Conservation (phyloP, 2,888 invertebrate genomes). For the Encarsia formosa region DNA sequence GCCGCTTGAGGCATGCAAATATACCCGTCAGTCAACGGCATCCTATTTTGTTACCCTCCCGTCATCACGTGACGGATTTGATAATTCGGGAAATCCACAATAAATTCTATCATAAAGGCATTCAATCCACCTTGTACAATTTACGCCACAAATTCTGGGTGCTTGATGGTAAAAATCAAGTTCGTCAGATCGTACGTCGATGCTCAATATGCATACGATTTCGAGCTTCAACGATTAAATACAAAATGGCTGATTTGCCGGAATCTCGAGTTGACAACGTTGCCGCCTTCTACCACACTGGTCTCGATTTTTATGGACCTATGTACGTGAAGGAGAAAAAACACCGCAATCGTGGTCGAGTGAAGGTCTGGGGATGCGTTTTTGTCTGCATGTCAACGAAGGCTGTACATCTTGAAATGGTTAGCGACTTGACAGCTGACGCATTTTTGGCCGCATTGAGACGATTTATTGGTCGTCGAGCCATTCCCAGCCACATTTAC, state of each 20-base stretch:
- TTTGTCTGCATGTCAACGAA: conserved; percentile 21
- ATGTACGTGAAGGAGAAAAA: conserved; percentile 20
- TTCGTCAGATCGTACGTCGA: conserved; percentile 7
- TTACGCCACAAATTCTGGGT: conserved; percentile 18
- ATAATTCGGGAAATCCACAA: conserved; percentile 29
- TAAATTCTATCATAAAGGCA: conserved; percentile 29
- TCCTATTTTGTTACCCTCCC: conserved; percentile 32
- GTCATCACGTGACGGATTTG: conserved; percentile 29
- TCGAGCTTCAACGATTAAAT: conserved; percentile 1
- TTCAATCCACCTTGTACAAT: conserved; percentile 24
- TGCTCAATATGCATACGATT: conserved; percentile 17
- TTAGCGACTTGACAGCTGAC: conserved; percentile 18
- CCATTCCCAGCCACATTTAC: conserved; percentile 1
- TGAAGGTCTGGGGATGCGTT: conserved; percentile 11
- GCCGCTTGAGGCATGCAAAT: conserved; percentile 28
- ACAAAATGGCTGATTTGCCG: conserved; percentile 19
- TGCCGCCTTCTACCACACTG: conserved; percentile 13
- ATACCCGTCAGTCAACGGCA: conserved; percentile 27
- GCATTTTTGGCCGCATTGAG: conserved; percentile 14
- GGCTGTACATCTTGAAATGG: conserved; percentile 23
- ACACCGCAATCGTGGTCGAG: conserved; percentile 7
- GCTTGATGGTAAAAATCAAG: conserved; percentile 13
- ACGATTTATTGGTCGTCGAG: conserved; percentile 15
- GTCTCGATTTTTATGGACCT: conserved; percentile 21
- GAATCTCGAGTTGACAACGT: background rate